Conservation (phyloP, 1,140 invertebrate genomes). For the Listronotus bonariensis region DNA sequence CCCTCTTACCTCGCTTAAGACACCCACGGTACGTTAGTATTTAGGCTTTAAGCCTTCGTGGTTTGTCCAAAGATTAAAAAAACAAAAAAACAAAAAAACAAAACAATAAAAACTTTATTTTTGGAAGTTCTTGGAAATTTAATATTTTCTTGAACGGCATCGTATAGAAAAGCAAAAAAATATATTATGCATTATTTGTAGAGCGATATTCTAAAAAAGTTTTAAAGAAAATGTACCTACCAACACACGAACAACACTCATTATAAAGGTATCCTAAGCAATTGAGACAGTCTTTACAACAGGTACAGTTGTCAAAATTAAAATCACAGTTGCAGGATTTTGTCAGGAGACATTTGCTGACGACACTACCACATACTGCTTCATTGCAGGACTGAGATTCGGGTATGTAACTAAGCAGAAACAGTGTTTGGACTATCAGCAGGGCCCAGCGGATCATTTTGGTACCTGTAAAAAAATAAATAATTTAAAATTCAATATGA, state of each 20-base stretch:
- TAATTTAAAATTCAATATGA: not conserved
- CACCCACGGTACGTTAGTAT: too few species aligned
- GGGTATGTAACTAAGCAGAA: slow-evolving; percentile 6
- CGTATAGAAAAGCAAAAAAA: too few species aligned
- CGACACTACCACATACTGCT: slow-evolving; percentile 88
- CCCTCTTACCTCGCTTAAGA: too few species aligned
- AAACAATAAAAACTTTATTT: too few species aligned
- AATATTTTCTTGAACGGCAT: too few species aligned
- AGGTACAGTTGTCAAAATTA: slow-evolving; percentile 71
- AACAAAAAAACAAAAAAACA: too few species aligned
- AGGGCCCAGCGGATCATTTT: not conserved
- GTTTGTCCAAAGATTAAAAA: too few species aligned
- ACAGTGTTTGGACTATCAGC: not conserved
- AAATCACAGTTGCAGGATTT: slow-evolving; percentile 92
- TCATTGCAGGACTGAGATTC: slow-evolving; percentile 64
- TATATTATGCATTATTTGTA: too few species aligned
- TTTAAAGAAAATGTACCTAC: slow-evolving; percentile 18
- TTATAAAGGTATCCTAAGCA: slow-evolving; percentile 87
- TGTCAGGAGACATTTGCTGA: slow-evolving; percentile 94
- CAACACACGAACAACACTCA: slow-evolving; percentile 95
- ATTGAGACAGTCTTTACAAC: slow-evolving; percentile 89
- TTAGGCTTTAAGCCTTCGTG: too few species aligned
- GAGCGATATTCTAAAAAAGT: too few species aligned
- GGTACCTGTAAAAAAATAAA: slow-evolving; percentile 1
- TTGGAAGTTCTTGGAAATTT: too few species aligned